Percentiles rank a stretch among this genome's conserved stretches.
Evolutionary conservation across 2,888 invertebrate genomes (phyloP).

Genomic region (Diplolepis rosae): DNA sequence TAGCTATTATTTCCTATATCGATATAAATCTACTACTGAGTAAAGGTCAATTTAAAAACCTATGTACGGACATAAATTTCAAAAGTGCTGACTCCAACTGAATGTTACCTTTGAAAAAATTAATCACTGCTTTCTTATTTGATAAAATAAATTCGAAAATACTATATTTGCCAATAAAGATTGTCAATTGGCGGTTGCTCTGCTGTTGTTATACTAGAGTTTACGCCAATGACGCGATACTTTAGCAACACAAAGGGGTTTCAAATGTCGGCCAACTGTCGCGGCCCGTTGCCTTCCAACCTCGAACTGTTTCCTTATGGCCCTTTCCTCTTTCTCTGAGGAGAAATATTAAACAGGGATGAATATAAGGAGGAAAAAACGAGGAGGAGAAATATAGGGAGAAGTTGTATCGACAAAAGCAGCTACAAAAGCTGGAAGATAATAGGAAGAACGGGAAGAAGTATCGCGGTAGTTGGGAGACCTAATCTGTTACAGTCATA

Average conservation of each 20-base stretch:
- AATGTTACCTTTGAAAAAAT: too few relatives aligned
- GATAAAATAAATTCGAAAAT: too few relatives aligned
- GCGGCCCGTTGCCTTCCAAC: slow-evolving; percentile 55
- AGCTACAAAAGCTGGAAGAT: slow-evolving; percentile 54
- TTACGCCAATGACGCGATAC: slow-evolving; percentile 40
- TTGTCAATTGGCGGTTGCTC: too few relatives aligned
- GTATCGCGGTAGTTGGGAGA: slow-evolving; percentile 54
- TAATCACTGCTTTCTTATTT: too few relatives aligned
- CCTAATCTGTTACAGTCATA: slow-evolving; percentile 73
- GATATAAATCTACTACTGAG: not conserved
- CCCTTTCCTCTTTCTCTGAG: slow-evolving; percentile 17
- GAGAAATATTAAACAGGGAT: not conserved
- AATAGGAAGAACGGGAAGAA: slow-evolving; percentile 58
- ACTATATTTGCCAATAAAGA: too few relatives aligned
- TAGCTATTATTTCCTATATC: not conserved
- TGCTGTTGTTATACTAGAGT: too few relatives aligned
- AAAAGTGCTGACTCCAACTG: too few relatives aligned
- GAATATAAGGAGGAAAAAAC: slow-evolving; percentile 14
- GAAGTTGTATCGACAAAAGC: slow-evolving; percentile 54
- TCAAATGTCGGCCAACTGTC: slow-evolving; percentile 72
- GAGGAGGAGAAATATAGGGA: slow-evolving; percentile 35
- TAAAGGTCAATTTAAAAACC: slow-evolving; percentile 5
- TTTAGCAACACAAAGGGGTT: slow-evolving; percentile 62
- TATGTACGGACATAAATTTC: too few relatives aligned
- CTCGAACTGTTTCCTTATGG: slow-evolving; percentile 3